These are phyloP conservation scores for Drosophila seclusa DNA, from an alignment of 2,888 invertebrate genomes.

Conservation along the genomic window DNA sequence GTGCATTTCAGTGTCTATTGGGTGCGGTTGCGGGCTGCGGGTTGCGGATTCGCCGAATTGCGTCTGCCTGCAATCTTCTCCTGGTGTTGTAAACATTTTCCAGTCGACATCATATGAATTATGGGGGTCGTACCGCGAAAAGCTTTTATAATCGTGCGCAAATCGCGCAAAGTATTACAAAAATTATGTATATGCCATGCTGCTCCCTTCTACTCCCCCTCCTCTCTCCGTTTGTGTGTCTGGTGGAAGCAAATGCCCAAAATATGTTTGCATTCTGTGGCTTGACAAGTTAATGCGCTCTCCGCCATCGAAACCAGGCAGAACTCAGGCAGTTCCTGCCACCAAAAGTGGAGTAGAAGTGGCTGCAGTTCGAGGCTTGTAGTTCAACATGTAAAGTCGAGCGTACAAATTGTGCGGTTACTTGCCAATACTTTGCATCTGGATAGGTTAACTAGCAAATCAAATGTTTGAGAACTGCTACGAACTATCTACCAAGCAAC, in stretches of 20 bases:
- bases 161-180: slow-evolving; percentile 82
- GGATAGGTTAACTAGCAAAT: slow-evolving; percentile 3
- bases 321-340: slow-evolving; percentile 5
- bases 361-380: background rate
- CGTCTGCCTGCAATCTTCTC: slow-evolving; percentile 67
- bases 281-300: slow-evolving; percentile 83
- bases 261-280: slow-evolving; percentile 82
- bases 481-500: background rate
- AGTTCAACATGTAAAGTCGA: background rate
- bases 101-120: slow-evolving; percentile 83
- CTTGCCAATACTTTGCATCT: background rate
- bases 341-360: background rate
- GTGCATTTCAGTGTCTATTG: slow-evolving; percentile 27
- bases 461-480: background rate
- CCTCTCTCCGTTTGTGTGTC: slow-evolving; percentile 10
- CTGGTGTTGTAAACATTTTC: slow-evolving; percentile 79
- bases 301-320: slow-evolving; percentile 45
- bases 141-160: slow-evolving; percentile 84
- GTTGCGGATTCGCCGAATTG: slow-evolving; percentile 5
- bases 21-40: slow-evolving; percentile 15
- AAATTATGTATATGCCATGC: slow-evolving; percentile 78
- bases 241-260: slow-evolving; percentile 74
- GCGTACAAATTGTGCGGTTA: background rate
- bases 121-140: slow-evolving; percentile 84
- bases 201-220: background rate